phyloP scores from a whole-genome alignment of 2,113 vertebrate species.

The Scatophagus argus region DNA sequence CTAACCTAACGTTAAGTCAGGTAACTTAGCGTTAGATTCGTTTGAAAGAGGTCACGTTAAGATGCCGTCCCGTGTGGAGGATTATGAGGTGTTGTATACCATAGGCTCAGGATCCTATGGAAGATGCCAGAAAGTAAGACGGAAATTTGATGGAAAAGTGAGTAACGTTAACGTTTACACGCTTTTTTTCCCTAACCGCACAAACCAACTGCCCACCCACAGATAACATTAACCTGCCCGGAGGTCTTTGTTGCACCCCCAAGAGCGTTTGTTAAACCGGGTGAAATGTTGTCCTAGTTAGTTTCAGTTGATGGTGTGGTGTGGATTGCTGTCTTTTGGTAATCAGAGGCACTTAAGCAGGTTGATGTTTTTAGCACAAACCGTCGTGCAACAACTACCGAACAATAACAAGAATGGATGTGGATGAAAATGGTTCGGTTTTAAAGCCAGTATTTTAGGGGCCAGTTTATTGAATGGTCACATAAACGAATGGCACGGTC shows the following conservation, averaged over 20 bases:
- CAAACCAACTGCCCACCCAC: not conserved
- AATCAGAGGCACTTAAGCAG: not conserved
- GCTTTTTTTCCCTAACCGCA: not conserved
- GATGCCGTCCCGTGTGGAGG: slow-evolving; percentile 92
- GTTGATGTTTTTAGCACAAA: not conserved
- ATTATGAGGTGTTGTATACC: slow-evolving; percentile 93
- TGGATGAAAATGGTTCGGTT: no score
- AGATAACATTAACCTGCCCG: not conserved
- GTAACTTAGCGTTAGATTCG: slow-evolving; percentile 10
- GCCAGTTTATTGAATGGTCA: no score
- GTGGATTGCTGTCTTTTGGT: not conserved
- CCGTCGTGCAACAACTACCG: not conserved
- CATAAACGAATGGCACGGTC: no score
- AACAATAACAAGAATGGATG: not conserved
- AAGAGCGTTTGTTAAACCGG: not conserved
- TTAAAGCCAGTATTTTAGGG: no score
- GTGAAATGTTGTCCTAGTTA: not conserved
- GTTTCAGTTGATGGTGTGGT: not conserved
- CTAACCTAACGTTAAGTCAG: not conserved
- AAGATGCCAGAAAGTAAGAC: slow-evolving; percentile 92
- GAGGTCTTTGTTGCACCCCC: not conserved
- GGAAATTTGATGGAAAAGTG: slow-evolving; percentile 93
- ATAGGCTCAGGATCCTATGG: slow-evolving; percentile 95
- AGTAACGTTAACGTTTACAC: slow-evolving; percentile 40
- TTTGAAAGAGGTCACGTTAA: not conserved